These are phyloP conservation scores for Furnarius figulus DNA, from an alignment of 2,113 vertebrate genomes.

Conservation along the genomic window DNA sequence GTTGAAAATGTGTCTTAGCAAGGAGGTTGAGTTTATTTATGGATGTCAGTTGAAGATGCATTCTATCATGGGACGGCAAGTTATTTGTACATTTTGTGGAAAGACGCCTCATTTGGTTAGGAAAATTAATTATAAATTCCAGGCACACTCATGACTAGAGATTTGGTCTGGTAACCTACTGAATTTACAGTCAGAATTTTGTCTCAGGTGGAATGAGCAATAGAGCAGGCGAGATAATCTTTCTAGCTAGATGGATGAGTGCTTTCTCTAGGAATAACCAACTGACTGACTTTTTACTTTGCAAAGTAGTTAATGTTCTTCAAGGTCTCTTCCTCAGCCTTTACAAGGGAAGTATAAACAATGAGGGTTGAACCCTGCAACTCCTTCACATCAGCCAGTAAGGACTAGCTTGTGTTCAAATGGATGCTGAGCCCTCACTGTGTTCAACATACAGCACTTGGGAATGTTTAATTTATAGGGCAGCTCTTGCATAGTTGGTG, in stretches of 20 bases:
- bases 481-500: not conserved
- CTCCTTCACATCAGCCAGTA: rapidly evolving
- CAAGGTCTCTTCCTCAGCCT: not conserved
- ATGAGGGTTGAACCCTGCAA: not conserved
- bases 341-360: not conserved
- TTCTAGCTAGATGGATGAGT: not conserved
- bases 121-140: not conserved
- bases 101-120: not conserved
- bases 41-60: not conserved
- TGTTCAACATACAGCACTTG: not conserved
- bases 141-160: not conserved
- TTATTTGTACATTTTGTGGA: not conserved
- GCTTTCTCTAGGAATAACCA: not conserved
- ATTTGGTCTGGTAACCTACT: not conserved
- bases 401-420: not conserved
- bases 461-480: not conserved
- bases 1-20: not conserved
- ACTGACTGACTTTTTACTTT: not conserved
- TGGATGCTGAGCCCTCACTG: not conserved
- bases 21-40: not conserved
- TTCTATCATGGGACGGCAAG: not conserved
- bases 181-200: not conserved
- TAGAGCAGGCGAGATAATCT: not conserved
- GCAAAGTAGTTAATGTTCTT: not conserved
- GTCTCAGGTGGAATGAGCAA: not conserved